Evolutionary conservation across 2,888 invertebrate genomes (phyloP).

Genomic region (Listrodromus nycthemerus): DNA sequence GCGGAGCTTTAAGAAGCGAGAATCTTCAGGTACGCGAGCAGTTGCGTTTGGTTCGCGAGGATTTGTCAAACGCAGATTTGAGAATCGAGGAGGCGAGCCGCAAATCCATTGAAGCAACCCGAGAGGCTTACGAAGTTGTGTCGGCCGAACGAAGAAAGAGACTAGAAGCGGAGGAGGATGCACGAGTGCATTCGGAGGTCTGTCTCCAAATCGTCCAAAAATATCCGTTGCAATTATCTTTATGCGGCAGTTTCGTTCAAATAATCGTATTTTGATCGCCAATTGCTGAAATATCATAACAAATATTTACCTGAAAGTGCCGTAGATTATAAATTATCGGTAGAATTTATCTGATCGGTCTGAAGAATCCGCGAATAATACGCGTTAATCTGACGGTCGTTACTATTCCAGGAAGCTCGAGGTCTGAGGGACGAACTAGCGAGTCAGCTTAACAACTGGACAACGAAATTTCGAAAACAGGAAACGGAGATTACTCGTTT

Average conservation of each 20-base stretch:
- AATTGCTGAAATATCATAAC: too few species aligned
- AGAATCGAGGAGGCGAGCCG: constrained; percentile 83
- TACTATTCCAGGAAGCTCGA: constrained; percentile 85
- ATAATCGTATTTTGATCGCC: too few species aligned
- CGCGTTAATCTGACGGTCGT: neutral
- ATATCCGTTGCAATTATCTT: neutral
- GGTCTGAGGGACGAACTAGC: constrained; percentile 86
- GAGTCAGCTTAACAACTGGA: constrained; percentile 85
- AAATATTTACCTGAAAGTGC: too few species aligned
- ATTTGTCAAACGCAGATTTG: constrained; percentile 82
- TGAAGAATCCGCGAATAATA: too few species aligned
- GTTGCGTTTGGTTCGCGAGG: constrained; percentile 83
- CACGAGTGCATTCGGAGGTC: constrained; percentile 78
- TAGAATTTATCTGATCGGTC: too few species aligned
- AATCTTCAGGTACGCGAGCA: constrained; percentile 85
- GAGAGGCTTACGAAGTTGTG: constrained; percentile 82
- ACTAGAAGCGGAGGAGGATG: constrained; percentile 84
- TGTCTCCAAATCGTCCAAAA: neutral
- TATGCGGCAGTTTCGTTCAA: constrained; percentile 13
- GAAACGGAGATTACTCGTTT: constrained; percentile 87
- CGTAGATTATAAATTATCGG: too few species aligned
- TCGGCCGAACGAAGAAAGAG: constrained; percentile 83
- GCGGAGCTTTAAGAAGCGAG: constrained; percentile 87
- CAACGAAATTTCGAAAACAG: constrained; percentile 85
- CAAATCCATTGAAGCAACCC: constrained; percentile 83